Evolutionary conservation across 2,113 vertebrate species (phyloP).

Genomic region (Nothocercus julius): DNA sequence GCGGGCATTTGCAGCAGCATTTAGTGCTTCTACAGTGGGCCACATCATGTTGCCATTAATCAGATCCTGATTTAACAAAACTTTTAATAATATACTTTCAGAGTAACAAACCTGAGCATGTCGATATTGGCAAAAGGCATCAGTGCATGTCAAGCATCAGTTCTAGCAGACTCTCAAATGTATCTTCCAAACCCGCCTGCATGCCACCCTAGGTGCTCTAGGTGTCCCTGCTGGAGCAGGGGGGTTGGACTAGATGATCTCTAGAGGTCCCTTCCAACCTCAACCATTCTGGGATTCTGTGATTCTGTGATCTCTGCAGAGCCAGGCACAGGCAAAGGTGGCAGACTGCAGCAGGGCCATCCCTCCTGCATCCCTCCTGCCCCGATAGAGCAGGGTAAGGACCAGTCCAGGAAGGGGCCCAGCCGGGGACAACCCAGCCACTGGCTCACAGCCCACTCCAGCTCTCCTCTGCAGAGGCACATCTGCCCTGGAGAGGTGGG

Average conservation of each 20-base stretch:
- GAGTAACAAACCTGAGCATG: rapidly evolving
- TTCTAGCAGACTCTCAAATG: not conserved
- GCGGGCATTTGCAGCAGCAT: not conserved
- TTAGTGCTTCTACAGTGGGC: not conserved
- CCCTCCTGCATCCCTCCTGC: not conserved
- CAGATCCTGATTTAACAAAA: not conserved
- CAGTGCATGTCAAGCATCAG: not conserved
- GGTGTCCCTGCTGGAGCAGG: no score
- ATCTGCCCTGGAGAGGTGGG: not conserved
- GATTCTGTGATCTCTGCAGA: not conserved
- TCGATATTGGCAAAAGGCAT: not conserved
- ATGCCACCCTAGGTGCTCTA: no score
- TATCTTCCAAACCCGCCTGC: no score
- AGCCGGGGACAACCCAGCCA: rapidly evolving
- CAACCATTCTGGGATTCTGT: no score
- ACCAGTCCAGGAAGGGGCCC: no score
- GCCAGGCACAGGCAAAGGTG: not conserved
- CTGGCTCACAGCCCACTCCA: no score
- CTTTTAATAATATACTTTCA: rapidly evolving
- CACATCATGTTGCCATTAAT: not conserved
- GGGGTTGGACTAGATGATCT: no score
- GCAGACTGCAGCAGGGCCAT: not conserved
- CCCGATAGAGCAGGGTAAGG: not conserved
- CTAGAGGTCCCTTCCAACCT: no score
- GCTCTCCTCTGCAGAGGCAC: not conserved